phyloP scores from a whole-genome alignment of 2,113 vertebrate genomes.

The Anolis carolinensis region DNA sequence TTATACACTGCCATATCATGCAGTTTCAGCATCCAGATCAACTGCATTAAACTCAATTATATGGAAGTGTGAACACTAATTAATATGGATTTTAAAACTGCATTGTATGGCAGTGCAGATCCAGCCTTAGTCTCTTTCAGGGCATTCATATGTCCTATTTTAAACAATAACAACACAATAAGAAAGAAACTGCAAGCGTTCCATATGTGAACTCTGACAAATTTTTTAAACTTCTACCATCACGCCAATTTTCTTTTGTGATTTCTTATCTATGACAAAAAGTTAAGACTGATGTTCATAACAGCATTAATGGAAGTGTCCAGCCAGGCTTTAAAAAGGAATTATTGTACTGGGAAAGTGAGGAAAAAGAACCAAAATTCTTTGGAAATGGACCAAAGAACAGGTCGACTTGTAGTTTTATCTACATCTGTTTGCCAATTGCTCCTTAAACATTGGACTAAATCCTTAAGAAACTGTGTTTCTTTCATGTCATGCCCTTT shows the following conservation, averaged over 20 bases:
- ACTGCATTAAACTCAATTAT: no score
- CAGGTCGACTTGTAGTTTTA: neutral
- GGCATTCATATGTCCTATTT: conserved; percentile 11
- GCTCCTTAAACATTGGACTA: neutral
- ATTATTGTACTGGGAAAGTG: neutral
- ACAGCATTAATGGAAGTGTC: neutral
- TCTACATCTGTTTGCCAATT: neutral
- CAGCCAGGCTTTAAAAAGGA: neutral
- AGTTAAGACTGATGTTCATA: conserved; percentile 15
- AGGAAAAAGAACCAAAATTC: neutral
- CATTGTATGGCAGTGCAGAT: no score
- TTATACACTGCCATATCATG: no score
- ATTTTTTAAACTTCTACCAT: conserved; percentile 28
- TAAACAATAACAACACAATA: conserved; percentile 17
- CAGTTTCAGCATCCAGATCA: no score
- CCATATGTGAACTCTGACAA: conserved; percentile 23
- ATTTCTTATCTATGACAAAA: neutral
- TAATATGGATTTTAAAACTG: no score
- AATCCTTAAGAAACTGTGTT: neutral
- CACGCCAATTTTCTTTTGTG: conserved; percentile 22
- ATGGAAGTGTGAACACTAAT: no score
- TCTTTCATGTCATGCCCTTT: conserved; percentile 42
- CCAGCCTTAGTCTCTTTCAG: no score
- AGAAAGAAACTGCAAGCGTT: neutral
- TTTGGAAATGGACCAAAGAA: conserved; percentile 1